Conservation (phyloP, 2,888 invertebrate species). For the Drosophila prostipennis region DNA sequence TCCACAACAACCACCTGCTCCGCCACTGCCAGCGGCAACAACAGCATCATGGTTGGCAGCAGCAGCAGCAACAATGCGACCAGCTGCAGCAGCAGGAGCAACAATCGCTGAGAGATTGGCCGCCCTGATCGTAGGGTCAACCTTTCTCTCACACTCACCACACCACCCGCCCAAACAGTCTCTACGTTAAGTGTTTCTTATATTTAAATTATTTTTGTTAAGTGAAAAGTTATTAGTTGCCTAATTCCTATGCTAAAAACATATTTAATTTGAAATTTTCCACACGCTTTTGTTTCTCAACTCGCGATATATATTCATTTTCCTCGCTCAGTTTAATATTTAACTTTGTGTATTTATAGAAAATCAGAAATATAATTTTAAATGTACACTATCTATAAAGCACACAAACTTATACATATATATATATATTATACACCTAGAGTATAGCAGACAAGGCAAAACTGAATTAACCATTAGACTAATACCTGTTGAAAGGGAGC, state of each 20-base stretch:
- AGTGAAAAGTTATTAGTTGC: slow-evolving; percentile 65
- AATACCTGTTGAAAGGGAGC: slow-evolving; percentile 26
- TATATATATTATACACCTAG: slow-evolving; percentile 20
- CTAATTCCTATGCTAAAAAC: slow-evolving; percentile 53
- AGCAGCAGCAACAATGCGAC: slow-evolving; percentile 18
- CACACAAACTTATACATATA: slow-evolving; percentile 16
- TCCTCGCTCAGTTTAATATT: slow-evolving; percentile 35
- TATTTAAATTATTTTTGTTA: slow-evolving; percentile 69
- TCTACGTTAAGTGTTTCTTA: slow-evolving; percentile 71
- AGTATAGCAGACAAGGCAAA: slow-evolving; percentile 42
- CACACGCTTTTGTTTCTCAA: slow-evolving; percentile 40
- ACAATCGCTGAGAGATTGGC: slow-evolving; percentile 32
- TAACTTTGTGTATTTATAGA: slow-evolving; percentile 59
- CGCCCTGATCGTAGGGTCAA: neutral
- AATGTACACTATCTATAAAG: slow-evolving; percentile 32
- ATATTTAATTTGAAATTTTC: slow-evolving; percentile 56
- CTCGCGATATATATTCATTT: slow-evolving; percentile 28
- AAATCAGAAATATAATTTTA: slow-evolving; percentile 49
- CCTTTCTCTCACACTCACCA: slow-evolving; percentile 23
- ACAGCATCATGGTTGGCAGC: slow-evolving; percentile 25
- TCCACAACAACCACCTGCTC: slow-evolving; percentile 2
- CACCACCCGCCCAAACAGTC: slow-evolving; percentile 72
- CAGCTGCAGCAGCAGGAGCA: slow-evolving; percentile 27
- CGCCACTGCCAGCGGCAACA: slow-evolving; percentile 6
- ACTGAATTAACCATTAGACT: slow-evolving; percentile 50